Evolutionary conservation across 2,113 vertebrate genomes (phyloP).

Genomic region (Myodes glareolus): DNA sequence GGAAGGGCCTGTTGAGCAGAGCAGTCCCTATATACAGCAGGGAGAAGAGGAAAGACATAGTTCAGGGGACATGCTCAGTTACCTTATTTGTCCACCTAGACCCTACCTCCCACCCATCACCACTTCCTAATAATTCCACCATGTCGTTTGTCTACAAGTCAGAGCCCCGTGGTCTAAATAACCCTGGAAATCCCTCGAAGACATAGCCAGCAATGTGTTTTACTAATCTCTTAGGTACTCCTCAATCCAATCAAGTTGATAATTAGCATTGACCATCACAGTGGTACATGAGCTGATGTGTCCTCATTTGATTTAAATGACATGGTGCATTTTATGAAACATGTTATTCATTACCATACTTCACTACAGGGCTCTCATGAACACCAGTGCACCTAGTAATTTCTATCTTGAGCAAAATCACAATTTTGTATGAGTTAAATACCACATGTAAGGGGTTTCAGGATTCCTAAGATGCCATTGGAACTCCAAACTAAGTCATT

Average conservation of each 20-base stretch:
- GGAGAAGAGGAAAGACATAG: neutral
- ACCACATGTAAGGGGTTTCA: neutral
- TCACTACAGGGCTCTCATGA: neutral
- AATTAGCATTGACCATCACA: neutral
- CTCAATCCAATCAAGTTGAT: neutral
- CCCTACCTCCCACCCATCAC: neutral
- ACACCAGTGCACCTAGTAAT: neutral
- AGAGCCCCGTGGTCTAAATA: neutral
- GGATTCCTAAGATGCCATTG: neutral
- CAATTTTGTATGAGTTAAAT: neutral
- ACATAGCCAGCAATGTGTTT: neutral
- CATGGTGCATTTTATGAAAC: neutral
- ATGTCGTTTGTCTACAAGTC: neutral
- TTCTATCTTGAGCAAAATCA: slow-evolving; percentile 7
- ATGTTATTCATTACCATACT: neutral
- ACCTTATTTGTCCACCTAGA: neutral
- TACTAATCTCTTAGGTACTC: neutral
- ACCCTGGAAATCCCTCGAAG: neutral
- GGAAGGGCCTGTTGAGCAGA: neutral
- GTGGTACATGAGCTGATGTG: neutral
- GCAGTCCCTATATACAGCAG: neutral
- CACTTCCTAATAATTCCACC: neutral
- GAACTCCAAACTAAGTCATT: neutral
- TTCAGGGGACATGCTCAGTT: neutral
- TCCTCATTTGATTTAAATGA: neutral